Percentiles rank a stretch among this genome's conserved stretches.
Conservation (phyloP, 2,888 invertebrate genomes). For the Trissolcus japonicus region DNA sequence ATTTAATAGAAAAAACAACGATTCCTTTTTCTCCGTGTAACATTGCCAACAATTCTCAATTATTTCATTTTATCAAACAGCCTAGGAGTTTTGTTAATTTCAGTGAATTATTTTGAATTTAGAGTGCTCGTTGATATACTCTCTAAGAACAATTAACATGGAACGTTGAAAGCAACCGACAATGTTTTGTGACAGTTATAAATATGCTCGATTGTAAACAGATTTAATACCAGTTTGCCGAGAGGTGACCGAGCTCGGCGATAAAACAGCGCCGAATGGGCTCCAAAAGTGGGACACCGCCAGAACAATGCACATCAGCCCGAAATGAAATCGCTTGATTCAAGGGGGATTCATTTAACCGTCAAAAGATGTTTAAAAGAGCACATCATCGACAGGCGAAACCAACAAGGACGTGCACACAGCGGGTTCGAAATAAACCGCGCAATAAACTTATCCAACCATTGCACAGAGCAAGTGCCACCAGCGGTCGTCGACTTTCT, state of each 20-base stretch:
- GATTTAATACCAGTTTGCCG: constrained; percentile 24
- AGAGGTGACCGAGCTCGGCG: constrained; percentile 1
- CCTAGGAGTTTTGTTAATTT: too few species aligned
- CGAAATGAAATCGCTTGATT: constrained; percentile 27
- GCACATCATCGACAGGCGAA: constrained; percentile 3
- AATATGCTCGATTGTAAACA: constrained; percentile 15
- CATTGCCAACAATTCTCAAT: too few species aligned
- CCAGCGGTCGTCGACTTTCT: neutral
- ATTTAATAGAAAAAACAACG: too few species aligned
- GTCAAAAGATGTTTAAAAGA: constrained; percentile 25
- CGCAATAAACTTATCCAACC: constrained; percentile 7
- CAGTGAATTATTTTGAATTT: too few species aligned
- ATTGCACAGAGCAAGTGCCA: neutral
- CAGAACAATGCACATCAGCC: constrained; percentile 14
- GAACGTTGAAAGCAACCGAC: neutral
- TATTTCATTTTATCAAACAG: too few species aligned
- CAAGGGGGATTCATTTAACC: constrained; percentile 25
- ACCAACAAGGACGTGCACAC: neutral
- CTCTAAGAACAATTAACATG: too few species aligned
- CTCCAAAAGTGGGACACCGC: constrained; percentile 9
- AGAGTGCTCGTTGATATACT: too few species aligned
- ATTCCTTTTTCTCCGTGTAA: too few species aligned
- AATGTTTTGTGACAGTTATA: constrained; percentile 14
- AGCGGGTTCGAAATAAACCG: constrained; percentile 14
- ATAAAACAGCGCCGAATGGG: constrained; percentile 8